Percentiles rank a stretch among this genome's conserved stretches.
Evolutionary conservation across 1,140 invertebrate species (phyloP).

Genomic region (Coelopa frigida): DNA sequence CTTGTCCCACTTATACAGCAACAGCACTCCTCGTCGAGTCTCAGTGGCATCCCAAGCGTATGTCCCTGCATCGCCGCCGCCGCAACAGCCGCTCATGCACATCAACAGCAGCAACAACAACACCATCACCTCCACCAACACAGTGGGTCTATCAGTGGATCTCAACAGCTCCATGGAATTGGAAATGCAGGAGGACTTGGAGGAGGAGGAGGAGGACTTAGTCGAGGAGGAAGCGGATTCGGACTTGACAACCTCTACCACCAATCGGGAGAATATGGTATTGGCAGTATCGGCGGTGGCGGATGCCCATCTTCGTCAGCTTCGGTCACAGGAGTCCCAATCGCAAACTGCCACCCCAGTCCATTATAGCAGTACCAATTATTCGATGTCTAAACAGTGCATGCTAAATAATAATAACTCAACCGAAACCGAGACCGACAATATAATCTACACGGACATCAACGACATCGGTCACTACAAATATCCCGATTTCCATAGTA

Average conservation of each 20-base stretch:
- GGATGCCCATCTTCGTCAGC: conserved; percentile 39
- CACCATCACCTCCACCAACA: conserved; percentile 37
- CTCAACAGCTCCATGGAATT: conserved; percentile 45
- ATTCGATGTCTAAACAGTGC: conserved; percentile 46
- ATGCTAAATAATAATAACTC: conserved; percentile 43
- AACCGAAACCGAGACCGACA: conserved; percentile 42
- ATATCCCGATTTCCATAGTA: conserved; percentile 29
- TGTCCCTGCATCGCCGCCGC: conserved; percentile 41
- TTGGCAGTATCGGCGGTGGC: conserved; percentile 29
- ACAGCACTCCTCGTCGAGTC: conserved; percentile 44
- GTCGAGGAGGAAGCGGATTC: conserved; percentile 44
- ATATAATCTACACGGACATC: conserved; percentile 44
- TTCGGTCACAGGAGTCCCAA: conserved; percentile 44
- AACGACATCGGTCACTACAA: conserved; percentile 41
- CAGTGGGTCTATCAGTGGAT: conserved; percentile 41
- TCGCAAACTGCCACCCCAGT: conserved; percentile 44
- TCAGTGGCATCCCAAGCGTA: conserved; percentile 44
- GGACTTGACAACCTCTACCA: conserved; percentile 45
- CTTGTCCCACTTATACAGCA: conserved; percentile 46
- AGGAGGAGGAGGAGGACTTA: conserved; percentile 38
- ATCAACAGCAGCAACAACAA: conserved; percentile 36
- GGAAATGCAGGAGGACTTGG: conserved; percentile 36
- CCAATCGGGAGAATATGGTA: conserved; percentile 45
- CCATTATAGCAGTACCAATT: conserved; percentile 46
- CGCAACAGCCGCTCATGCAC: conserved; percentile 24